A percentile compares a stretch with the other conserved stretches of the same genome.
Evolutionary conservation across 92 coral and sea anemone genomes (phyloP).

Genomic region (Plumapathes pennacea): DNA sequence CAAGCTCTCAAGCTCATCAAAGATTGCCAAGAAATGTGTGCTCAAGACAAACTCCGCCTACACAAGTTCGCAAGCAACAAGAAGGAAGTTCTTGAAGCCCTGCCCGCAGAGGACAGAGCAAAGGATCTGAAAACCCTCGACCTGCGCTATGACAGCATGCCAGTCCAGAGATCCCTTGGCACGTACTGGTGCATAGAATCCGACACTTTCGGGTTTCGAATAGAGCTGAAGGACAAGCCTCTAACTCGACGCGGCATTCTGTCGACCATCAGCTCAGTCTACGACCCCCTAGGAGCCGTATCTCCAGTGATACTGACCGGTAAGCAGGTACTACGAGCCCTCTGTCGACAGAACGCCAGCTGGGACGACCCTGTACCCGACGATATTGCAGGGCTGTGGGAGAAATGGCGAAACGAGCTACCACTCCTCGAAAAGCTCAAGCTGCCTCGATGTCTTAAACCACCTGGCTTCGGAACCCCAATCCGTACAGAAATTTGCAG

Average conservation of each 20-base stretch:
- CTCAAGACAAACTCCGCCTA: slow-evolving; percentile 10
- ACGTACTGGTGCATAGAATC: too few species aligned
- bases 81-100: slow-evolving; percentile 1
- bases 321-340: too few species aligned
- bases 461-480: too few species aligned
- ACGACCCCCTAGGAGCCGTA: slow-evolving; percentile 38
- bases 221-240: slow-evolving; percentile 22
- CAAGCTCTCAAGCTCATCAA: slow-evolving; percentile 17
- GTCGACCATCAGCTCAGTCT: slow-evolving; percentile 16
- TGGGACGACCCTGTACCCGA: too few species aligned
- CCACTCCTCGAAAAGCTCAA: too few species aligned
- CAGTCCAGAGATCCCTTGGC: slow-evolving; percentile 33
- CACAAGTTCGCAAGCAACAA: slow-evolving; percentile 40
- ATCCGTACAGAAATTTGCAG: too few species aligned
- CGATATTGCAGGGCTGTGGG: too few species aligned
- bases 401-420: too few species aligned
- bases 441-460: too few species aligned
- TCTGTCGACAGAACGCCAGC: too few species aligned
- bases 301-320: too few species aligned
- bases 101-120: slow-evolving; percentile 23
- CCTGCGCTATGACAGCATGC: slow-evolving; percentile 20
- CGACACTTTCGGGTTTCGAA: slow-evolving; percentile 22
- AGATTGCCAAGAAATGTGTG: slow-evolving; percentile 17
- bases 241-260: slow-evolving; percentile 34
- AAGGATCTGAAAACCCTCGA: slow-evolving; percentile 31